Evolutionary conservation across 1,140 invertebrate genomes (phyloP).

Genomic region (Conus ventricosus): DNA sequence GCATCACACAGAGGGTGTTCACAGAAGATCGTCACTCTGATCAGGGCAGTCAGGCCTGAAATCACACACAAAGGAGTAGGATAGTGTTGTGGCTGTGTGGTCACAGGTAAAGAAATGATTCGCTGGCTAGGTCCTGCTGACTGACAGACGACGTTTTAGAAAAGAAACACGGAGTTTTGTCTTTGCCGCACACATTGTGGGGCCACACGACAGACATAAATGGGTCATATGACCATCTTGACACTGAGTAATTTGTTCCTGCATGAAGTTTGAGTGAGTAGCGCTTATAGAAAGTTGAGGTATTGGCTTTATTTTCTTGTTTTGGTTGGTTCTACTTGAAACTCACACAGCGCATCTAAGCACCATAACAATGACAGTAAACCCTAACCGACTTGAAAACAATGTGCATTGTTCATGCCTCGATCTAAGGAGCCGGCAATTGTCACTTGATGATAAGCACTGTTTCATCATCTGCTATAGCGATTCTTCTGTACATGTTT

Average conservation of each 20-base stretch:
- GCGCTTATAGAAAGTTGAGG: not conserved
- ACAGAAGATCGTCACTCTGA: no score
- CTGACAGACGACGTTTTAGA: not conserved
- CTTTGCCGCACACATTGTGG: not conserved
- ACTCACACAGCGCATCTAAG: not conserved
- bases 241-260: not conserved
- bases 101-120: not conserved
- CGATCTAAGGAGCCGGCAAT: no score
- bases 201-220: not conserved
- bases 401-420: no score
- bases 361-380: no score
- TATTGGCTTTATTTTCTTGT: not conserved
- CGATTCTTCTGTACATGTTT: not conserved
- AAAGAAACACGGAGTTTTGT: not conserved
- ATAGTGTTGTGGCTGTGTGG: not conserved
- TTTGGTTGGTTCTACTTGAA: not conserved
- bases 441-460: not conserved
- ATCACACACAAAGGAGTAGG: not conserved
- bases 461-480: not conserved
- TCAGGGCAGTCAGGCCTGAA: no score
- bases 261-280: not conserved
- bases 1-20: no score
- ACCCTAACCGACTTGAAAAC: no score
- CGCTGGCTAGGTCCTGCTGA: not conserved
- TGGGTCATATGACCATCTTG: not conserved